phyloP scores from a whole-genome alignment of 2,888 invertebrate species.

The Thumatha senex region DNA sequence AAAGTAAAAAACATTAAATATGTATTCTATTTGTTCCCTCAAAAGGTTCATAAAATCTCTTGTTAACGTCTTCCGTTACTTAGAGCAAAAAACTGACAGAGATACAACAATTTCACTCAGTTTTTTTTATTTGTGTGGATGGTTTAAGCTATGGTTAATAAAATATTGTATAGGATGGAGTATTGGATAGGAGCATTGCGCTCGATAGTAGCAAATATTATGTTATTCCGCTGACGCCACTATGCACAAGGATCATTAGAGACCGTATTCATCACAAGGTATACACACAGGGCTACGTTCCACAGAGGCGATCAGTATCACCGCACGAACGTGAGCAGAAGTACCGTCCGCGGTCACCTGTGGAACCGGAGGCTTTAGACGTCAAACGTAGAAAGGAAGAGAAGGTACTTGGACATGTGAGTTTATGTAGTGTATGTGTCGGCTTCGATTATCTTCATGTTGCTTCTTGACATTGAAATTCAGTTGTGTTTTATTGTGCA shows the following conservation, averaged over 20 bases:
- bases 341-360: constrained; percentile 91
- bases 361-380: constrained; percentile 88
- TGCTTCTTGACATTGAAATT: constrained; percentile 31
- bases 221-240: too few species aligned
- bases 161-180: too few species aligned
- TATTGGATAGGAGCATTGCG: too few species aligned
- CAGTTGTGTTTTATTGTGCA: constrained; percentile 9
- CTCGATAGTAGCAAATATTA: too few species aligned
- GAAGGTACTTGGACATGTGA: constrained; percentile 93
- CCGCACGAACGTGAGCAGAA: constrained; percentile 91
- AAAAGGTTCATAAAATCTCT: too few species aligned
- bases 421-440: constrained; percentile 83
- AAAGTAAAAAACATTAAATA: too few species aligned
- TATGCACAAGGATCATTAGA: neutral
- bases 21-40: too few species aligned
- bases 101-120: too few species aligned
- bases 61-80: too few species aligned
- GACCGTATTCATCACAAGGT: neutral
- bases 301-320: constrained; percentile 91
- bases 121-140: too few species aligned
- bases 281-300: neutral
- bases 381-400: constrained; percentile 91
- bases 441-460: constrained; percentile 41
- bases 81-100: too few species aligned
- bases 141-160: too few species aligned